These are phyloP conservation scores for Achlya flavicornis DNA, from an alignment of 2,888 invertebrate genomes.

Conservation along the genomic window DNA sequence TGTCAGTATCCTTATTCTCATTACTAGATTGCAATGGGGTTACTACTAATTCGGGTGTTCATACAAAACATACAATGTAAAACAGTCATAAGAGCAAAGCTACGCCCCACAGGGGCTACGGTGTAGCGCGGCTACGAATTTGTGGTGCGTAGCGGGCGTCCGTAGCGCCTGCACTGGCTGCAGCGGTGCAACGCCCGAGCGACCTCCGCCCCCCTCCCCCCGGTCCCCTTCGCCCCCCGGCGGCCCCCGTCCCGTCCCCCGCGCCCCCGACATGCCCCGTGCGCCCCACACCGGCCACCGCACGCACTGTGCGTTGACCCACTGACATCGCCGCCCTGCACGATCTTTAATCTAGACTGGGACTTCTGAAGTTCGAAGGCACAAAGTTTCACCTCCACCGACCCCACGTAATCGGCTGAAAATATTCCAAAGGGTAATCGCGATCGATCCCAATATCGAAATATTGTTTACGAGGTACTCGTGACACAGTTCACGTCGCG, in stretches of 20 bases:
- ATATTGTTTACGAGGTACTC: background rate
- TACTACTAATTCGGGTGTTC: background rate
- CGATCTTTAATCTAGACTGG: slow-evolving; percentile 78
- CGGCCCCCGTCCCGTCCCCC: slow-evolving; percentile 27
- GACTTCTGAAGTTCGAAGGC: slow-evolving; percentile 52
- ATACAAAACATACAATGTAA: slow-evolving; percentile 8
- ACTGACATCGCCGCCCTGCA: slow-evolving; percentile 78
- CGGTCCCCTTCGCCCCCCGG: slow-evolving; percentile 34
- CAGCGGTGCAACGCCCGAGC: slow-evolving; percentile 77
- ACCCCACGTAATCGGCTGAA: slow-evolving; percentile 11
- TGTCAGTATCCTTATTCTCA: background rate
- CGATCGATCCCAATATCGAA: slow-evolving; percentile 6
- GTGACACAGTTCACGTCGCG: slow-evolving; percentile 12
- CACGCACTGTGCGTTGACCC: slow-evolving; percentile 83
- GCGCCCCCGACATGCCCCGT: slow-evolving; percentile 36
- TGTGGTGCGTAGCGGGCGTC: slow-evolving; percentile 60
- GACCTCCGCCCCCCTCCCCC: slow-evolving; percentile 39
- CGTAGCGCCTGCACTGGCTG: slow-evolving; percentile 70
- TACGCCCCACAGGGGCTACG: slow-evolving; percentile 37
- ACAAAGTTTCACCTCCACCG: slow-evolving; percentile 30
- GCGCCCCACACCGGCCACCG: slow-evolving; percentile 51
- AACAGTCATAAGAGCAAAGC: slow-evolving; percentile 18
- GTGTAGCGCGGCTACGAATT: slow-evolving; percentile 51
- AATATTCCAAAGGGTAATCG: background rate
- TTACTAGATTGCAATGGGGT: background rate